Evolutionary conservation across 2,113 vertebrate genomes (phyloP).

Genomic region (Falco punctatus): DNA sequence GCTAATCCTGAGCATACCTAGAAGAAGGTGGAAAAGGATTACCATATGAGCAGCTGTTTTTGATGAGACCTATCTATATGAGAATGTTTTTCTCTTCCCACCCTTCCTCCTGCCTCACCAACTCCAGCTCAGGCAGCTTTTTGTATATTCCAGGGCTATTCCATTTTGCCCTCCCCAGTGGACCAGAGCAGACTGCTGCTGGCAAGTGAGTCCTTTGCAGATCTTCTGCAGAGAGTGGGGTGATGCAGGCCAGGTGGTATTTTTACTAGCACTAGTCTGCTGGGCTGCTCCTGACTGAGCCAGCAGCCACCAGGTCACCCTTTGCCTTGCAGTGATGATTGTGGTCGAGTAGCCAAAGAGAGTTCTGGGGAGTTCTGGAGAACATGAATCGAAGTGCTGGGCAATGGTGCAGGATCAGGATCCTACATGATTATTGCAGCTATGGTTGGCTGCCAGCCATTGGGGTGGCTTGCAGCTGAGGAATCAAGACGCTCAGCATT

Average conservation of each 20-base stretch:
- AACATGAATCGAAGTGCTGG: neutral
- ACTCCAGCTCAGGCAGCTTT: neutral
- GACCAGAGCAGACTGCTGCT: neutral
- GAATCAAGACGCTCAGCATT: neutral
- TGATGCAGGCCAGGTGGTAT: neutral
- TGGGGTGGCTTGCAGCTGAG: neutral
- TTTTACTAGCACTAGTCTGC: neutral
- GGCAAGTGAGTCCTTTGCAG: neutral
- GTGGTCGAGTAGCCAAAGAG: neutral
- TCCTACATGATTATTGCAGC: neutral
- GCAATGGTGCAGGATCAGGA: neutral
- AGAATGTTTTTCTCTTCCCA: neutral
- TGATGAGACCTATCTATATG: neutral
- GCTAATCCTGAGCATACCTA: neutral
- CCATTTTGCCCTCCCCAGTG: neutral
- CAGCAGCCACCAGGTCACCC: neutral
- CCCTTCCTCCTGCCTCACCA: fast-evolving
- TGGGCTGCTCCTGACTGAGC: neutral
- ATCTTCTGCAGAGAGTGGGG: neutral
- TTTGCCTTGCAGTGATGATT: neutral
- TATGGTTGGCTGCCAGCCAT: neutral
- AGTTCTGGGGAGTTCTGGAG: neutral
- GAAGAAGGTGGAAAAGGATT: neutral
- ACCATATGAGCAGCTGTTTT: neutral
- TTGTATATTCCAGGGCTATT: neutral